Conservation (phyloP, 2,797 vertebrate species). For the Rallus crepitans region DNA sequence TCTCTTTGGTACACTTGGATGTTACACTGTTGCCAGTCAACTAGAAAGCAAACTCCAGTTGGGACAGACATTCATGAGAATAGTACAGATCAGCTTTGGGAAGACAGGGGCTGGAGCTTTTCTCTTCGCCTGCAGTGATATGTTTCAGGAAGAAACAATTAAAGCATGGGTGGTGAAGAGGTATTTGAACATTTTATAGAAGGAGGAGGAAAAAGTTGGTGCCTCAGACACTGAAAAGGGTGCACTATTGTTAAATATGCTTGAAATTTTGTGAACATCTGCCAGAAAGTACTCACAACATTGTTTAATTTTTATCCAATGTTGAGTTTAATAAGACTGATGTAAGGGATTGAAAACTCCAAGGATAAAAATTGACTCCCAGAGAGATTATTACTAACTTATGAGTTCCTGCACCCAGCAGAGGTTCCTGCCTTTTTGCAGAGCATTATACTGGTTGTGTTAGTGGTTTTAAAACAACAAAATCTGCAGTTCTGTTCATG, state of each 20-base stretch:
- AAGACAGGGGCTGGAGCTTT: not conserved
- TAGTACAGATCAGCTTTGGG: not conserved
- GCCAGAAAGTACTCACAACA: not conserved
- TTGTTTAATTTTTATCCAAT: not conserved
- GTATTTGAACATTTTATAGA: not conserved
- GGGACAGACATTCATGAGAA: not conserved
- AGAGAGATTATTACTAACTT: not conserved
- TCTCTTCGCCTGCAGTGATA: not conserved
- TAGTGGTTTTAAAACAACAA: not conserved
- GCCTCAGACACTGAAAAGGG: not conserved
- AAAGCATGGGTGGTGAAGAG: not conserved
- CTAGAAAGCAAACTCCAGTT: not conserved
- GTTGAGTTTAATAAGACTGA: not conserved
- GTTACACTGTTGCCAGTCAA: not conserved
- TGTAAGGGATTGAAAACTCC: not conserved
- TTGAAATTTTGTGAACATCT: not conserved
- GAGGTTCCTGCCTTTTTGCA: not conserved
- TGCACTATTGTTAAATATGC: not conserved
- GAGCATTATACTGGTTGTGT: not conserved
- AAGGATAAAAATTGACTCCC: not conserved
- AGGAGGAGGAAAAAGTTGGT: not conserved
- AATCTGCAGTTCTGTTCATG: not conserved
- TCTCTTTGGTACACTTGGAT: not conserved
- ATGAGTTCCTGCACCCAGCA: not conserved
- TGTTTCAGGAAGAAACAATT: not conserved